Evolutionary conservation across 2,797 vertebrate species (phyloP).

Genomic region (Spea hammondii): DNA sequence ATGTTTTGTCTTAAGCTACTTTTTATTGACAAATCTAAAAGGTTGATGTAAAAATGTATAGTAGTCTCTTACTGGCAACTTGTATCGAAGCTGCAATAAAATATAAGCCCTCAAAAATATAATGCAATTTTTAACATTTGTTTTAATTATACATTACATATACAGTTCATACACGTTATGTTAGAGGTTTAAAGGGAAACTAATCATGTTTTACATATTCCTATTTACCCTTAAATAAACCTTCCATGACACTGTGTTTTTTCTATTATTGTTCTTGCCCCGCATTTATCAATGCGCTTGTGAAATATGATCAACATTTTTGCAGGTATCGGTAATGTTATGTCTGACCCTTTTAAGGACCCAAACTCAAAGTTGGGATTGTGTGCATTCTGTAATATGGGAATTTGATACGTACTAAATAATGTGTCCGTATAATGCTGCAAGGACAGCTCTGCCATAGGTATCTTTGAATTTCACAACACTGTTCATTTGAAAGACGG

Average conservation of each 20-base stretch:
- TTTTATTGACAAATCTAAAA: conserved; percentile 46
- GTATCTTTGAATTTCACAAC: too few species aligned
- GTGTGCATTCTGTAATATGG: too few species aligned
- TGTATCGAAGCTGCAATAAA: conserved; percentile 49
- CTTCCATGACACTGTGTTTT: background rate
- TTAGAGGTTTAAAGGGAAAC: conserved; percentile 3
- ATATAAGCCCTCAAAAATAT: conserved; percentile 41
- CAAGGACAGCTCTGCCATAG: too few species aligned
- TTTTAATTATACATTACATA: conserved; percentile 4
- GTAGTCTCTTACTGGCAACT: conserved; percentile 45
- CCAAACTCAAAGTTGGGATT: too few species aligned
- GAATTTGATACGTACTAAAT: too few species aligned
- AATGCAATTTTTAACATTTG: background rate
- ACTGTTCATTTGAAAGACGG: too few species aligned
- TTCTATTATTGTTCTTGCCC: background rate
- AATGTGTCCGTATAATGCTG: too few species aligned
- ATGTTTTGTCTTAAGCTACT: conserved; percentile 47
- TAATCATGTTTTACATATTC: background rate
- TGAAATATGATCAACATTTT: too few species aligned
- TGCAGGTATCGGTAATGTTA: too few species aligned
- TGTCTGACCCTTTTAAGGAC: too few species aligned
- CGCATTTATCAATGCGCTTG: too few species aligned
- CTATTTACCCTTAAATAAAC: conserved; percentile 7
- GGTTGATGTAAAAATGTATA: conserved; percentile 44
- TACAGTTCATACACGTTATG: background rate